phyloP scores from a whole-genome alignment of 2,113 vertebrate genomes.

The Aegotheles bennettii region DNA sequence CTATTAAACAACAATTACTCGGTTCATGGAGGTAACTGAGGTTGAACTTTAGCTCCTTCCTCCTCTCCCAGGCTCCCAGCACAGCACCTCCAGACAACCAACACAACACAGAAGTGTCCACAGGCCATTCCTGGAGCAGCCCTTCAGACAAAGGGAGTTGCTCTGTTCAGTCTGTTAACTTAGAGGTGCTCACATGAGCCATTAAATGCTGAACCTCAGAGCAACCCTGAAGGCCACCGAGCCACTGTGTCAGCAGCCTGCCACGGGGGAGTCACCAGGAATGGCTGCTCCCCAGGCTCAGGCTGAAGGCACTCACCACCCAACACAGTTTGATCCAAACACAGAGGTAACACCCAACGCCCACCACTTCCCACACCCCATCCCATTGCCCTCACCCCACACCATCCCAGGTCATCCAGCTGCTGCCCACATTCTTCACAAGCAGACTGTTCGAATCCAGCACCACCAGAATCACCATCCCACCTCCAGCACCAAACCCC shows the following conservation, averaged over 20 bases:
- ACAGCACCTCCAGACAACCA: not conserved
- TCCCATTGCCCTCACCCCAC: not conserved
- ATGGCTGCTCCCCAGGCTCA: too few species aligned
- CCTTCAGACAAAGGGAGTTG: not conserved
- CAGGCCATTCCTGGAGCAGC: too few species aligned
- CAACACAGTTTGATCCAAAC: not conserved
- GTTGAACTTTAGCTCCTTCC: not conserved
- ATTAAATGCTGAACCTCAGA: not conserved
- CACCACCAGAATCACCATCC: too few species aligned
- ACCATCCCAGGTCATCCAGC: not conserved
- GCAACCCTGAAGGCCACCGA: too few species aligned
- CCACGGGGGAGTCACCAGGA: too few species aligned
- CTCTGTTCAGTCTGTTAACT: not conserved
- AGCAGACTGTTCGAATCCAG: not conserved
- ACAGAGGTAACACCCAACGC: not conserved
- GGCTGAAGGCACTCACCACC: not conserved
- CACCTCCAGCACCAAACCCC: not conserved
- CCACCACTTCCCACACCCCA: not conserved
- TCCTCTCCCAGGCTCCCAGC: not conserved
- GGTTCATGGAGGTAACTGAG: not conserved
- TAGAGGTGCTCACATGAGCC: not conserved
- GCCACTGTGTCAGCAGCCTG: rapidly evolving
- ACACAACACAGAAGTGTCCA: too few species aligned
- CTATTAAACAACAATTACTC: not conserved
- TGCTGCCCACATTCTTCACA: not conserved